Conservation (phyloP, 1,140 invertebrate genomes). For the Colletes gigas region DNA sequence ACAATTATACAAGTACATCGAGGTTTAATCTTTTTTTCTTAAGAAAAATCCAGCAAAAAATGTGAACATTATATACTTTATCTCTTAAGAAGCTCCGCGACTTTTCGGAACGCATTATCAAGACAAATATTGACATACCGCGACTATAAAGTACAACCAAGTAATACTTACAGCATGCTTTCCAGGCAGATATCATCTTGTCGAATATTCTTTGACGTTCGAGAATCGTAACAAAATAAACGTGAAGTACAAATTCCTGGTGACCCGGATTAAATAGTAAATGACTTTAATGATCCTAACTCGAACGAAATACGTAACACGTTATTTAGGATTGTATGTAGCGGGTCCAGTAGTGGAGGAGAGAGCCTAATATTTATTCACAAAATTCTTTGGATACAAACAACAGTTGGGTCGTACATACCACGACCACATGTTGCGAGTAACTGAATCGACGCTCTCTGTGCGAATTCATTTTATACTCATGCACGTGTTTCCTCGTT, state of each 20-base stretch:
- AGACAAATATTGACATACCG: no score
- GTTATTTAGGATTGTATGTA: neutral
- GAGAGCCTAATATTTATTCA: neutral
- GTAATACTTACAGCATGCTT: constrained; percentile 69
- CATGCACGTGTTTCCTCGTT: constrained; percentile 33
- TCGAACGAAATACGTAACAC: neutral
- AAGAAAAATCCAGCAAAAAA: no score
- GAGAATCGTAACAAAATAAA: neutral
- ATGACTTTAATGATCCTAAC: neutral
- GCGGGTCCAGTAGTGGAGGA: neutral
- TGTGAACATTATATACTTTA: no score
- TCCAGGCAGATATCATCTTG: constrained; percentile 66
- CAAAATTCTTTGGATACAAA: neutral
- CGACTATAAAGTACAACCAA: neutral
- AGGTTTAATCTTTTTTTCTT: no score
- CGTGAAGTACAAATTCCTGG: neutral
- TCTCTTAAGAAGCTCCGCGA: no score
- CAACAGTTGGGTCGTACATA: neutral
- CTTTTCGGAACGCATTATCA: no score
- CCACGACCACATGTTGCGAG: constrained; percentile 5
- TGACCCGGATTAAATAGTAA: neutral
- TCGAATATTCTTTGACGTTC: neutral
- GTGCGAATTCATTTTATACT: constrained; percentile 47
- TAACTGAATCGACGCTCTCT: constrained; percentile 29
- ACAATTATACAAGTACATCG: no score